These are phyloP conservation scores for Bimastos eiseni DNA, from an alignment of 2,888 invertebrate genomes.

Conservation along the genomic window DNA sequence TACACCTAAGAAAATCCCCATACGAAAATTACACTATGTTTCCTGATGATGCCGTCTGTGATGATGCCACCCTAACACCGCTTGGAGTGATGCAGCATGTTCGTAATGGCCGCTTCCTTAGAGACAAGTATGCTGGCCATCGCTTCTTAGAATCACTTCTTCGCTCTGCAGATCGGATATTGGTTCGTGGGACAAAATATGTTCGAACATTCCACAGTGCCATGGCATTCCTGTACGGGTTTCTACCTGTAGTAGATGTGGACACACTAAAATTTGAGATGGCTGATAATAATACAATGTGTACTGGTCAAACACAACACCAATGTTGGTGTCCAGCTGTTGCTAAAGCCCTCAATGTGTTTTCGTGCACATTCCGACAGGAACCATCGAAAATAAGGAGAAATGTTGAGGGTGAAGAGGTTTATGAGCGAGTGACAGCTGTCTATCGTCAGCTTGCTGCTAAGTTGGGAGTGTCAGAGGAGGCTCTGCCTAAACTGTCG, in stretches of 20 bases:
- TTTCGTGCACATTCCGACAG: slow-evolving; percentile 38
- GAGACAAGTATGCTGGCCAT: slow-evolving; percentile 56
- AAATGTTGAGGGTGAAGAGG: background rate
- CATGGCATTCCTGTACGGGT: slow-evolving; percentile 75
- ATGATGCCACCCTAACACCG: slow-evolving; percentile 81
- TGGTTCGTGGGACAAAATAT: slow-evolving; percentile 80
- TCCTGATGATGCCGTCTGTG: slow-evolving; percentile 66
- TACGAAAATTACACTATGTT: slow-evolving; percentile 47
- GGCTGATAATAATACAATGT: slow-evolving; percentile 40
- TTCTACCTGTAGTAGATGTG: slow-evolving; percentile 72
- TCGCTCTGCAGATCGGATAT: slow-evolving; percentile 59
- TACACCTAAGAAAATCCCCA: background rate
- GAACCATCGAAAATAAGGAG: slow-evolving; percentile 19
- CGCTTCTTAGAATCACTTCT: slow-evolving; percentile 50
- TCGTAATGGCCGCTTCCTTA: slow-evolving; percentile 74
- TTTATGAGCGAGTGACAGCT: background rate
- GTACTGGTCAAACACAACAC: slow-evolving; percentile 26
- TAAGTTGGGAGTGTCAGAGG: slow-evolving; percentile 77
- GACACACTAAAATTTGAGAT: slow-evolving; percentile 68
- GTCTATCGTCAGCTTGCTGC: slow-evolving; percentile 69
- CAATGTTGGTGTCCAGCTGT: slow-evolving; percentile 76
- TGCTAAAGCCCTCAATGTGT: slow-evolving; percentile 65
- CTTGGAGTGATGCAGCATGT: slow-evolving; percentile 81
- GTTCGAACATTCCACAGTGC: slow-evolving; percentile 85
- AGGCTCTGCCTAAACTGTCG: slow-evolving; percentile 66